Evolutionary conservation across 92 coral and sea anemone species (phyloP), one percentile per base, ranked within the genome.

Genomic region (Nematostella vectensis): DNA sequence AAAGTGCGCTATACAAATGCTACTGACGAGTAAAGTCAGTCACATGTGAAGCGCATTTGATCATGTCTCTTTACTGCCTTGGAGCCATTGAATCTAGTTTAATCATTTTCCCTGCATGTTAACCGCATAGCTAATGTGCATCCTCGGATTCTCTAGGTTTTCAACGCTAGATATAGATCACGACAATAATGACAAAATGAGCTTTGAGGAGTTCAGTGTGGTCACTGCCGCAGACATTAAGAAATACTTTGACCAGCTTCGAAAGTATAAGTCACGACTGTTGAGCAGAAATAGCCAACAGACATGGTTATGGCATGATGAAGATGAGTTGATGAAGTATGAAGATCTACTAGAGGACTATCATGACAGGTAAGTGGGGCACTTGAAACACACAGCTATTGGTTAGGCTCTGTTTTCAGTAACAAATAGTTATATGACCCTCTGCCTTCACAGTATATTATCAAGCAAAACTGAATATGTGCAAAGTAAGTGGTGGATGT

Each of bases 221-320:
- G 72, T 74, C 20, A 60, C 71, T 12, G 58, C 68, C 44, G 57
- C 69, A 27, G 67, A 39, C 10, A 48, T 89, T 16, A 80, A 74
- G 48, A 53, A 68, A 25, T 67, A 87, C 74, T 61, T 81, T 27
- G 80, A 70, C 39, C 61, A 29, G 23, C 43, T 68, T 37, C 59
- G 74, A 8, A 4, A 29, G 8, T 26, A 19, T 11, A 72, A 31
- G 61, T 67, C 88, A 42, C 74, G 61, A 31, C 22, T 59, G 62
- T 77, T 80, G 55, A 82, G 74, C 36, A 78, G 75, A 37, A 61
- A 54, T 53, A 74, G 68, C 31, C 68, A 83, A 26, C 88, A 91
- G 63, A 73, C 94, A 24, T 91, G 98, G 98, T 37, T 91, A 27
- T 91, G 98, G 98, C 98, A 91, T 59, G 93, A 91, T 48, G 98